These are phyloP conservation scores for Notarius lentiginosus DNA, from an alignment of 2,113 vertebrate species.

Conservation along the genomic window DNA sequence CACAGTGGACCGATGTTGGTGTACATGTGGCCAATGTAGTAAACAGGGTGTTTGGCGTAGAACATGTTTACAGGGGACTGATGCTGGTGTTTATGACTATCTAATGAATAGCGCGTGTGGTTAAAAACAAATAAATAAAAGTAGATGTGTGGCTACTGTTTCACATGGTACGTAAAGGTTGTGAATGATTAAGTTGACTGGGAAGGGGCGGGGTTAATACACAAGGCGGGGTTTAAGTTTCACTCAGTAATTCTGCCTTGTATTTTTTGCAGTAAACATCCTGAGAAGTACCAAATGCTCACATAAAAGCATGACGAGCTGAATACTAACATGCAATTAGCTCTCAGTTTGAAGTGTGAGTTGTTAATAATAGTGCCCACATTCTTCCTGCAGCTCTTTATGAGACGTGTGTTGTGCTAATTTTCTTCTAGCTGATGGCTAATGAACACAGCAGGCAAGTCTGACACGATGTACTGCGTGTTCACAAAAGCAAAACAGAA, in stretches of 20 bases:
- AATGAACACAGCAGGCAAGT: background rate
- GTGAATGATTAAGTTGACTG: background rate
- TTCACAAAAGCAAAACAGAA: background rate
- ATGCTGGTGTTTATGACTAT: background rate
- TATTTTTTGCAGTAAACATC: background rate
- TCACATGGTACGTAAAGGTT: background rate
- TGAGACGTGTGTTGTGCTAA: background rate
- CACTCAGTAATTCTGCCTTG: background rate
- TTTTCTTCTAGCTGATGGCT: constrained; percentile 10
- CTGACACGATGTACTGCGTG: background rate
- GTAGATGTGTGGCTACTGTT: background rate
- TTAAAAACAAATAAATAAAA: background rate
- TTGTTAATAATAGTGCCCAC: background rate
- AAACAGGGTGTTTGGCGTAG: background rate
- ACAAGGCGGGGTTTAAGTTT: background rate
- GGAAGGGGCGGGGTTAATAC: background rate
- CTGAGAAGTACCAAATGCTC: background rate
- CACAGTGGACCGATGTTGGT: background rate
- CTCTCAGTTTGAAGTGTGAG: background rate
- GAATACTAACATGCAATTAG: background rate
- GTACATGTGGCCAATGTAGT: background rate
- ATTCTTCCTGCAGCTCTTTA: background rate
- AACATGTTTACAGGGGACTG: background rate
- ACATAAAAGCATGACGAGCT: background rate
- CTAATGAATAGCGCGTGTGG: background rate